phyloP scores from a whole-genome alignment of 1,140 invertebrate genomes.

The Aphelinus atriplicis region DNA sequence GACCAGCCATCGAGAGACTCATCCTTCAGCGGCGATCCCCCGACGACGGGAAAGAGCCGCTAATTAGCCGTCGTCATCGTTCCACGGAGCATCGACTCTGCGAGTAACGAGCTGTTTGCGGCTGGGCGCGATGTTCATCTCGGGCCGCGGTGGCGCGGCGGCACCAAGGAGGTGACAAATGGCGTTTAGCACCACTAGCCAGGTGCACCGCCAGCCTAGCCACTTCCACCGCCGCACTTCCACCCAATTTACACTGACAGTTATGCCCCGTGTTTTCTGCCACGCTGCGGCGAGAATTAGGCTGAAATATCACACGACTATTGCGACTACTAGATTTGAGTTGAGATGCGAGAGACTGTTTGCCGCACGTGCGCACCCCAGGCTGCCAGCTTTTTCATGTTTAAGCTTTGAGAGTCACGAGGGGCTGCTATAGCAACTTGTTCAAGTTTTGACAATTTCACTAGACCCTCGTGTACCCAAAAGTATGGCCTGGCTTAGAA shows the following conservation, averaged over 20 bases:
- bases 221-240: slow-evolving; percentile 26
- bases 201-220: slow-evolving; percentile 3
- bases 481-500: too few relatives aligned
- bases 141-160: background rate
- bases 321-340: background rate
- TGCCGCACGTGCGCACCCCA: too few relatives aligned
- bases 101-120: slow-evolving; percentile 25
- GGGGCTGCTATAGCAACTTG: too few relatives aligned
- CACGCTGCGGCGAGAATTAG: background rate
- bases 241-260: slow-evolving; percentile 36
- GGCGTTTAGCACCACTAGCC: background rate
- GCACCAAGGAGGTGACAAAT: slow-evolving; percentile 20
- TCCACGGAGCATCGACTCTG: slow-evolving; percentile 9
- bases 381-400: too few relatives aligned
- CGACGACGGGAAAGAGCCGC: too few relatives aligned
- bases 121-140: slow-evolving; percentile 21
- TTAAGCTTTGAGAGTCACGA: too few relatives aligned
- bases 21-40: too few relatives aligned
- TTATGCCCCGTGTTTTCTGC: slow-evolving; percentile 17
- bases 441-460: too few relatives aligned
- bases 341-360: too few relatives aligned
- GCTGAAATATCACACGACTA: slow-evolving; percentile 28
- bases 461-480: too few relatives aligned
- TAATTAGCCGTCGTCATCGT: background rate
- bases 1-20: too few relatives aligned